Evolutionary conservation across 2,888 invertebrate genomes (phyloP).

Genomic region (Blera fallax): DNA sequence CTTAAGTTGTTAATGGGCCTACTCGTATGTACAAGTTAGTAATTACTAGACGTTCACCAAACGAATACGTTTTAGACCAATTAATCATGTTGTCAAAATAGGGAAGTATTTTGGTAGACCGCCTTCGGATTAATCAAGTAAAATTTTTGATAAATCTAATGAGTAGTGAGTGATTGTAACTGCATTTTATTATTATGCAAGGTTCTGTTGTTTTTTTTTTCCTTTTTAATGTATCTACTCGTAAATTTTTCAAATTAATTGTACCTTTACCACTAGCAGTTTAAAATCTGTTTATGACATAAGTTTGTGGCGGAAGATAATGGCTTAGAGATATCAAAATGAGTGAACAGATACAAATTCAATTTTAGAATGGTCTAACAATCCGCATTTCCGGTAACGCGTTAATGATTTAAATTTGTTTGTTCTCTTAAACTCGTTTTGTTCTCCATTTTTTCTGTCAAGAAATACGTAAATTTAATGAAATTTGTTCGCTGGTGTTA

Average conservation of each 20-base stretch:
- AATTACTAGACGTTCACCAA: conserved; percentile 8
- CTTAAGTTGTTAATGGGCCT: neutral
- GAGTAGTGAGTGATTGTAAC: neutral
- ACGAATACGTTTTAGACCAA: neutral
- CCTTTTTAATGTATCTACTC: no score
- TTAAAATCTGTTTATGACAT: neutral
- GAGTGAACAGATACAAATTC: neutral
- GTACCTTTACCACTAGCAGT: no score
- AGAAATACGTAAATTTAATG: no score
- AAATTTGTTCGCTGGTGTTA: no score
- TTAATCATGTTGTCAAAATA: conserved; percentile 29
- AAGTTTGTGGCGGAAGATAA: neutral
- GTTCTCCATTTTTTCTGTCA: no score
- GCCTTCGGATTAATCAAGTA: neutral
- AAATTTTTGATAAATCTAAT: neutral
- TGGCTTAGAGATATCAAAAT: neutral
- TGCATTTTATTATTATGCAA: neutral
- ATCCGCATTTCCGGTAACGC: neutral
- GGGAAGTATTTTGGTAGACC: neutral
- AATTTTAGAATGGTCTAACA: neutral
- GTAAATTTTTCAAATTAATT: no score
- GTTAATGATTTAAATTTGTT: neutral
- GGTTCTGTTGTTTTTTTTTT: no score
- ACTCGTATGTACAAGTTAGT: neutral
- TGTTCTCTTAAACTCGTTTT: no score